A percentile compares a stretch with the other conserved stretches of the same genome.
Evolutionary conservation across 2,888 invertebrate species (phyloP).

Genomic region (Nomada fucata): DNA sequence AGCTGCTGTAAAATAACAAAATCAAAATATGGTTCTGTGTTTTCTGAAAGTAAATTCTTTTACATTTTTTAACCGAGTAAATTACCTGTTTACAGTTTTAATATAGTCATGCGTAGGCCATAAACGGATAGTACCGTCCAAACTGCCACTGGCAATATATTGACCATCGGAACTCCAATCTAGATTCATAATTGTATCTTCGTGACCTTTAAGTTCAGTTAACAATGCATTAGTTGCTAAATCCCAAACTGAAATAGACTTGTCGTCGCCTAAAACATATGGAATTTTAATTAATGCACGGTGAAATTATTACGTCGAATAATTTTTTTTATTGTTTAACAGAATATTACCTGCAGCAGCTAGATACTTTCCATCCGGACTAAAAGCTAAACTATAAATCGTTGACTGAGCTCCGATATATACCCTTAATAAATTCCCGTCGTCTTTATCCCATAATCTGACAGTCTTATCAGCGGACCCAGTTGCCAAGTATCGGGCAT

Average conservation of each 20-base stretch:
- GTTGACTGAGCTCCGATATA: conserved; percentile 91
- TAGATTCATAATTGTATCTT: conserved; percentile 82
- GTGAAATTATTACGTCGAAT: background rate
- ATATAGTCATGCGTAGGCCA: conserved; percentile 81
- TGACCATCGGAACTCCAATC: conserved; percentile 83
- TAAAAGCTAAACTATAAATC: conserved; percentile 92
- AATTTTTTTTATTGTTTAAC: background rate
- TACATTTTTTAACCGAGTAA: background rate
- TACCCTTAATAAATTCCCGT: conserved; percentile 92
- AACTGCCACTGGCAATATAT: conserved; percentile 81
- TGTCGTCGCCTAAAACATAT: conserved; percentile 79
- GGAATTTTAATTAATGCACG: background rate
- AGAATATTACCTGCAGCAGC: conserved; percentile 90
- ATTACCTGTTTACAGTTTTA: conserved; percentile 76
- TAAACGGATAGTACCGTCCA: conserved; percentile 80
- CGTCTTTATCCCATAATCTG: conserved; percentile 94
- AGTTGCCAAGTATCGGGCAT: conserved; percentile 94
- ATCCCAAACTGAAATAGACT: conserved; percentile 81
- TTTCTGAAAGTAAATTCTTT: background rate
- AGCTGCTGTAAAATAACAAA: conserved; percentile 72
- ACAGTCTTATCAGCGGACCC: conserved; percentile 96
- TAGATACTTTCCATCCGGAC: conserved; percentile 92
- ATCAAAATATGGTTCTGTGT: background rate
- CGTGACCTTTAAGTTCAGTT: conserved; percentile 81
- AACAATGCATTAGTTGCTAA: conserved; percentile 79